A percentile compares a stretch with the other conserved stretches of the same genome.
phyloP scores from a whole-genome alignment of 2,888 invertebrate genomes.

The Cantharis flavilabris region DNA sequence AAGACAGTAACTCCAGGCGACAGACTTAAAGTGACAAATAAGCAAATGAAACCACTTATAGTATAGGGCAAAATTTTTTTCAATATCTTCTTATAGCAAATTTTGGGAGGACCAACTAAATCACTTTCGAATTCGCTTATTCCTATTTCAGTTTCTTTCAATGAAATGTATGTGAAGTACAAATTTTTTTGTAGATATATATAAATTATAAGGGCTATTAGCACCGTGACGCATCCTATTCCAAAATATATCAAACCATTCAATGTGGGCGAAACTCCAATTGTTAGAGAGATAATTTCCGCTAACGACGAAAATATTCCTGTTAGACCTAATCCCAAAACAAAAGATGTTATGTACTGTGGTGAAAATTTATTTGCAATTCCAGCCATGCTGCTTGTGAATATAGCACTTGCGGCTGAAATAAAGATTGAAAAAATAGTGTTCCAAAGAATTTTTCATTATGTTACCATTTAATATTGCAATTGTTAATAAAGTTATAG shows the following conservation, averaged over 20 bases:
- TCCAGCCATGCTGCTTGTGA: neutral
- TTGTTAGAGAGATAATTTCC: neutral
- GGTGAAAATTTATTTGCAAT: neutral
- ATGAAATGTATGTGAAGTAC: neutral
- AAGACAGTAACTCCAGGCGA: neutral
- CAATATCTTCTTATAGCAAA: neutral
- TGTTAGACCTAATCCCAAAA: neutral
- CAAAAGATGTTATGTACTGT: neutral
- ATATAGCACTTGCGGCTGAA: neutral
- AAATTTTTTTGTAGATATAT: neutral
- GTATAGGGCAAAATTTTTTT: neutral
- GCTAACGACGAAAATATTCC: neutral
- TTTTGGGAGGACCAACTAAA: neutral
- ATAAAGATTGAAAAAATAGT: neutral
- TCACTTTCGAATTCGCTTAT: neutral
- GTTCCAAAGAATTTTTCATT: neutral
- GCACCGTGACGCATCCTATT: neutral
- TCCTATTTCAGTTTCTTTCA: neutral
- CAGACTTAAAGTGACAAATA: neutral
- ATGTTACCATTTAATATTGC: neutral
- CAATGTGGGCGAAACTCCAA: neutral
- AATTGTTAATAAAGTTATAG: neutral
- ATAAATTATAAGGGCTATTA: neutral
- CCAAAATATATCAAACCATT: neutral
- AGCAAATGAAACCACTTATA: neutral